phyloP scores from a whole-genome alignment of 1,140 invertebrate species.

The Heterodera schachtii region DNA sequence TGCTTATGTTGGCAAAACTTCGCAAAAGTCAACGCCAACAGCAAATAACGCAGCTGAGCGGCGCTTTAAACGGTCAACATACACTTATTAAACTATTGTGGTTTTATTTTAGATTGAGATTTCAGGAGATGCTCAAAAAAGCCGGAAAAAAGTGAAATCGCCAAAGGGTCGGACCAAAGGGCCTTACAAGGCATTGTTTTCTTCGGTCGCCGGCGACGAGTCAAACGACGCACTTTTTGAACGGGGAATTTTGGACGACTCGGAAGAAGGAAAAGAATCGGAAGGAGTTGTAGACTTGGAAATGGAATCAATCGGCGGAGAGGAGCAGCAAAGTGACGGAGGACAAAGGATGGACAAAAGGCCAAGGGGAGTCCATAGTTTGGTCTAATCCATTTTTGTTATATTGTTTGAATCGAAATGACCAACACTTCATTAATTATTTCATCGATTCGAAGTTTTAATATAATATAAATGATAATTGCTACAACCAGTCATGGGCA shows the following conservation, averaged over 20 bases:
- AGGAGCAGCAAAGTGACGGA: background rate
- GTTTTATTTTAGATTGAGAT: background rate
- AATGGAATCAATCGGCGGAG: slow-evolving; percentile 1
- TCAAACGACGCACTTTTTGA: background rate
- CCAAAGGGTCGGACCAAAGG: slow-evolving; percentile 28
- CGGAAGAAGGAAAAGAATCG: background rate
- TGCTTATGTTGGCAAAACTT: slow-evolving; percentile 4
- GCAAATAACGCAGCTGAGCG: slow-evolving; percentile 27
- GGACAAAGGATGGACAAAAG: background rate
- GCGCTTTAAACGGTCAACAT: slow-evolving; percentile 17
- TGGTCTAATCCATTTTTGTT: too few species aligned
- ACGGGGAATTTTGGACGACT: background rate
- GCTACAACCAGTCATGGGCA: background rate
- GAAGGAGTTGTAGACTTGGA: background rate
- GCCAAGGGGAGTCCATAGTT: too few species aligned
- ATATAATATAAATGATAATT: too few species aligned
- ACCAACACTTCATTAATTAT: too few species aligned
- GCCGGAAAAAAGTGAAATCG: slow-evolving; percentile 17
- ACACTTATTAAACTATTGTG: background rate
- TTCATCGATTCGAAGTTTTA: background rate
- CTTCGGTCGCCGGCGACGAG: background rate
- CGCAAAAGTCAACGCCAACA: slow-evolving; percentile 16
- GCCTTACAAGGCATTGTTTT: slow-evolving; percentile 27
- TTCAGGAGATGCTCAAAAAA: background rate
- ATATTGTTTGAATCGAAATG: too few species aligned